Evolutionary conservation across 2,113 vertebrate genomes (phyloP).

Genomic region (Scomber japonicus): DNA sequence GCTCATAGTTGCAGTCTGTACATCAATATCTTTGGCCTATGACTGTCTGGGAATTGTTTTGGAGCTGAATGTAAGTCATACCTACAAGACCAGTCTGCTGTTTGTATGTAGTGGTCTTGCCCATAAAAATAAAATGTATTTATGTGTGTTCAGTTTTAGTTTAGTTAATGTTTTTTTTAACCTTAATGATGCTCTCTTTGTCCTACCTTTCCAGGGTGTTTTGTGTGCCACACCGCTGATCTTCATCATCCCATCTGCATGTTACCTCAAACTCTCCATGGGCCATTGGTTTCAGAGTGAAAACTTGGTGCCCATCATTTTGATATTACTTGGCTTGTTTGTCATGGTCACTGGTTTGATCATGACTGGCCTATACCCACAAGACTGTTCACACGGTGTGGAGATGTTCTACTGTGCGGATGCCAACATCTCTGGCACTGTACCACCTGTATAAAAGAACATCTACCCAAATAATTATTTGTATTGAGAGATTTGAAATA

Average conservation of each 20-base stretch:
- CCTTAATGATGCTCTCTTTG: conserved; percentile 12
- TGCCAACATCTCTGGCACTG: conserved; percentile 85
- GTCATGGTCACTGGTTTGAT: conserved; percentile 90
- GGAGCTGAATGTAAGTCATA: conserved; percentile 92
- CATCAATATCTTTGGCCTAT: conserved; percentile 86
- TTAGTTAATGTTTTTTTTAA: not conserved
- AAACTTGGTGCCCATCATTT: conserved; percentile 85
- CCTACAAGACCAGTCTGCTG: not conserved
- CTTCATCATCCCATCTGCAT: conserved; percentile 95
- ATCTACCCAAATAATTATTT: not conserved
- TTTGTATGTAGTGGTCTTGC: not conserved
- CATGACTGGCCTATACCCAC: conserved; percentile 87
- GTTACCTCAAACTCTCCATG: conserved; percentile 91
- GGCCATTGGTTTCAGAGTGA: conserved; percentile 88
- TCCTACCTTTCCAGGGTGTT: conserved; percentile 86
- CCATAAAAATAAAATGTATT: not conserved
- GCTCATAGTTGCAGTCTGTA: conserved; percentile 85
- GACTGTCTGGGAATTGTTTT: conserved; percentile 95
- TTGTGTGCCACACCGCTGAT: conserved; percentile 93
- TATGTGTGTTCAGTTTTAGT: not conserved
- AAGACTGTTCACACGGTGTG: conserved; percentile 92
- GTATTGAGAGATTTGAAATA: not conserved
- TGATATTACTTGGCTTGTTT: conserved; percentile 88
- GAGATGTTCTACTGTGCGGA: conserved; percentile 94
- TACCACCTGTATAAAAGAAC: conserved; percentile 49